Evolutionary conservation across 2,888 invertebrate genomes (phyloP).

Genomic region (Gymnoscelis rufifasciata): DNA sequence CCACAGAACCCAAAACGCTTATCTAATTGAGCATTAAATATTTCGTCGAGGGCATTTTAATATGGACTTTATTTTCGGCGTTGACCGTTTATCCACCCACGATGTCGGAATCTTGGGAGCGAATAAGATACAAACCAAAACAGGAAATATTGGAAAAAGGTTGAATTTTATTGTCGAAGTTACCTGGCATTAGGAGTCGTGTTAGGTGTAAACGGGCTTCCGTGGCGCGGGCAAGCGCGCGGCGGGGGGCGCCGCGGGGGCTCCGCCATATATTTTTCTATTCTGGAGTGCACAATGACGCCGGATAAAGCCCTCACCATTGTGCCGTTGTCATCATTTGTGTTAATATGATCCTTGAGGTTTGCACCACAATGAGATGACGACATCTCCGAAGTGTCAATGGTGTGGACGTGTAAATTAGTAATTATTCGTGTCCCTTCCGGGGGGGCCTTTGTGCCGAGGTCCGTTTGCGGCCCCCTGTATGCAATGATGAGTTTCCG

Average conservation of each 20-base stretch:
- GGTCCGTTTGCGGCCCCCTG: conserved; percentile 51
- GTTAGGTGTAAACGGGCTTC: conserved; percentile 77
- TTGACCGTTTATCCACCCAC: conserved; percentile 74
- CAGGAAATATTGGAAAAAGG: conserved; percentile 75
- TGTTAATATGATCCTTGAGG: conserved; percentile 78
- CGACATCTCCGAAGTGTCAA: conserved; percentile 68
- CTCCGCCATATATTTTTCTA: conserved; percentile 71
- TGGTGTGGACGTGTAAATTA: conserved; percentile 75
- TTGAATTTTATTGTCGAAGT: conserved; percentile 72
- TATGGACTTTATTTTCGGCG: conserved; percentile 72
- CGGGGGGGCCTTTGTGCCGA: conserved; percentile 66
- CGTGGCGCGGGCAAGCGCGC: conserved; percentile 64
- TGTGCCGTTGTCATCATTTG: conserved; percentile 75
- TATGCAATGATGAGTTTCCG: conserved; percentile 46
- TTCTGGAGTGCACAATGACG: conserved; percentile 66
- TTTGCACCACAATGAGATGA: conserved; percentile 74
- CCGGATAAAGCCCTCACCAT: conserved; percentile 61
- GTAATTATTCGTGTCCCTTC: conserved; percentile 66
- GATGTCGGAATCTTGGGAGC: conserved; percentile 66
- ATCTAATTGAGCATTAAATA: conserved; percentile 79
- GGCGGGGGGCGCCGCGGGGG: conserved; percentile 65
- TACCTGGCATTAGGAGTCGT: conserved; percentile 75
- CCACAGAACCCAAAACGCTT: conserved; percentile 75
- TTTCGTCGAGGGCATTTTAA: conserved; percentile 75
- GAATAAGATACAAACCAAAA: conserved; percentile 67